Evolutionary conservation across 2,888 invertebrate species (phyloP), one percentile per base, ranked within the genome.

Genomic region (Aquatica leii): DNA sequence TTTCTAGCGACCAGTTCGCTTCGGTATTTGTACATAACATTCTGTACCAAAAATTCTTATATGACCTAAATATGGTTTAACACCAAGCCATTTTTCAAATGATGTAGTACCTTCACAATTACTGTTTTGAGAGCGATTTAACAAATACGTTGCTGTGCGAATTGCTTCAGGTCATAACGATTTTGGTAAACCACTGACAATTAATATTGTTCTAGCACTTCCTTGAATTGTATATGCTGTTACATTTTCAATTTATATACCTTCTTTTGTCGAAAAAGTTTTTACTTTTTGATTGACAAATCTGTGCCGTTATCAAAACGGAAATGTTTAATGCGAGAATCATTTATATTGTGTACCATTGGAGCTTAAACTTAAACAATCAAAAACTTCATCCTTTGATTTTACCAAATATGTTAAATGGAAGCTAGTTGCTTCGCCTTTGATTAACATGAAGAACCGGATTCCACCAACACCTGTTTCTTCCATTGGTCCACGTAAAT

Each of bases 161-260:
- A 43, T 15, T 14, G 43, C 43, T 43, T 43, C 43, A 5, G 43
- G 14, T 15, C 12, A 43, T 15, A 43, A 15, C 2, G 4, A 43
- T 15, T 43, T 43, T 18, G 43, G 17, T 14, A 43, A 9, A 14
- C 43, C 14, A 43, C 43, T 43, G 8, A 15, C 14, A 14, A 43
- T 15, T 43, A 14, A 43, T 15, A 14, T 43, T 14, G 11, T 43
- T 18, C 43, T 14, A 15, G 43, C 43, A 43, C 43, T 12, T 18
- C 14, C 43, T 43, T 14, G 43, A 15, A 43, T 43, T 9, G 43
- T 43, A 43, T 43, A 43, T 43, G 43, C 43, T 6, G 43, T 43
- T 43, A 43, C 14, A 43, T 43, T 14, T 43, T 43, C 43, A 12
- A 43, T 12, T 43, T 43, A 15, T 14, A 43, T 43, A 14, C n/a